Conservation (phyloP, 2,888 invertebrate species). For the Cheiracanthium punctorium region DNA sequence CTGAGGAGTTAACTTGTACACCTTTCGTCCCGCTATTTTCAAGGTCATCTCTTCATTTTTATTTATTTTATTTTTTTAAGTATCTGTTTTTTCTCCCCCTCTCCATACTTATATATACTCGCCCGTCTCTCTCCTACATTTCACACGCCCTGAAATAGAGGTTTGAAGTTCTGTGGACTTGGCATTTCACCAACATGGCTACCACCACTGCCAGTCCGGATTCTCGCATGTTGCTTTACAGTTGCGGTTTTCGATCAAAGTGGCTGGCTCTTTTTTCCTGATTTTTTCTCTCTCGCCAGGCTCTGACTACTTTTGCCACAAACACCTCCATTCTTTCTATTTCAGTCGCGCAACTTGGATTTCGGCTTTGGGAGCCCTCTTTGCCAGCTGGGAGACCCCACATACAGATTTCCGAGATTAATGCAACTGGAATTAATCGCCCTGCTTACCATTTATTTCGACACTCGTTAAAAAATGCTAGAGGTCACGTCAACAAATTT, state of each 20-base stretch:
- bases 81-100: background rate
- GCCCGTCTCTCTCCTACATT: background rate
- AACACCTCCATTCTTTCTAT: slow-evolving; percentile 13
- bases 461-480: background rate
- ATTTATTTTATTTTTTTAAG: no score
- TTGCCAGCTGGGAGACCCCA: background rate
- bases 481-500: background rate
- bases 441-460: background rate
- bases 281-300: background rate
- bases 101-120: background rate
- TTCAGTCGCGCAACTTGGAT: background rate
- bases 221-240: background rate
- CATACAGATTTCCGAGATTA: background rate
- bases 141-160: background rate
- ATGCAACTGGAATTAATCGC: background rate
- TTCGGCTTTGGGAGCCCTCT: background rate
- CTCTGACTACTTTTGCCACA: background rate
- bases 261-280: background rate
- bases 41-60: background rate
- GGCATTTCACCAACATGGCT: background rate
- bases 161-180: background rate
- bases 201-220: background rate
- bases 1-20: background rate
- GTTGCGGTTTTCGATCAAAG: slow-evolving; percentile 4
- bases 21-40: background rate